Base-by-base conservation (phyloP, 2,888 invertebrate genomes). In the Troides aeacus region DNA sequence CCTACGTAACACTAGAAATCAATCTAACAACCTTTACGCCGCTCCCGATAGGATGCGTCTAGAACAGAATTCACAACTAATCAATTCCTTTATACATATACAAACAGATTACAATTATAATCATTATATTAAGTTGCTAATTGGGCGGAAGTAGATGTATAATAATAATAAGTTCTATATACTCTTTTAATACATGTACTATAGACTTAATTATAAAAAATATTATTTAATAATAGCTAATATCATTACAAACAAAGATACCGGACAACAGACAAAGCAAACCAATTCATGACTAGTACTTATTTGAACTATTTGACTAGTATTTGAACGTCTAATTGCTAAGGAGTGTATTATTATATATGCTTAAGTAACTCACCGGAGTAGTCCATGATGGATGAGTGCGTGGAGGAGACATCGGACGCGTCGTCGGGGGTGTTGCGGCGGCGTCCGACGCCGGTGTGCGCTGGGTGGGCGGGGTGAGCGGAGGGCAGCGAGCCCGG, bases 381-480 rank as follows among this genome's bases (percentile, higher is more conserved):
- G 89, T 97, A 97, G 87, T 97, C 97, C 96, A 96, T 96, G 94
- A 96, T 97, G 81, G 96, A 97, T 89, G 95, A 96, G 80, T 96
- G 95, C 74, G 96, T 96, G 80, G 96, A 96, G 82, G 96, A 96
- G 81, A 97, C 96, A 92, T 97, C 97, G 88, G 97, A 97, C 82
- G 95, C 95, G 93, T 97, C 97, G 90, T 97, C 97, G 82, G 96
- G 94, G 78, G 94, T 91, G 76, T 89, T 86, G 81, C 83, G 95
- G 91, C 87, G 96, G 94, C 85, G 97, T 81, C 97, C 97, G 79
- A 97, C 97, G 77, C 97, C 97, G 96, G 78, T 96, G 84, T 97
- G 92, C 95, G 96, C 82, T 95, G 95, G 94, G 95, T 80, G 97
- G 53, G 53, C 53, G 53, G 21, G 10, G 57, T n/a, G 57, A 1